phyloP scores from a whole-genome alignment of 2,888 invertebrate genomes.

The Andrena hattorfiana region DNA sequence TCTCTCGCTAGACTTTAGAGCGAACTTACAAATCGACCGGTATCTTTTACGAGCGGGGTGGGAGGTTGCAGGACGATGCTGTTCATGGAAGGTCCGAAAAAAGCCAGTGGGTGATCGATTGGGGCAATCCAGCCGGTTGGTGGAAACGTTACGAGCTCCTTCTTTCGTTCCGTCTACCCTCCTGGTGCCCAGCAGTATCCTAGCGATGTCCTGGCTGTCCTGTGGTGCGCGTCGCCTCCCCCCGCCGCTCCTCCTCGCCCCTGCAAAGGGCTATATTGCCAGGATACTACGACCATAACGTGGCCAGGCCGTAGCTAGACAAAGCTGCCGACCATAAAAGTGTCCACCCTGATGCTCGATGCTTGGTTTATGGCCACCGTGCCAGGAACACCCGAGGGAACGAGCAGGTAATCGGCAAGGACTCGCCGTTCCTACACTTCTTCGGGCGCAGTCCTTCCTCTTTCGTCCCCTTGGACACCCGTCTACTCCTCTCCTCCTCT shows the following conservation, averaged over 20 bases:
- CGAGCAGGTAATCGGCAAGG: slow-evolving; percentile 63
- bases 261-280: slow-evolving; percentile 51
- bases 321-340: slow-evolving; percentile 81
- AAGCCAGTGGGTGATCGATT: slow-evolving; percentile 72
- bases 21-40: slow-evolving; percentile 48
- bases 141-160: slow-evolving; percentile 61
- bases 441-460: not conserved
- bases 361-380: slow-evolving; percentile 77
- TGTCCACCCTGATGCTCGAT: slow-evolving; percentile 76
- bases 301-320: slow-evolving; percentile 68
- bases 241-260: slow-evolving; percentile 4
- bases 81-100: slow-evolving; percentile 64
- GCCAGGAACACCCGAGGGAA: slow-evolving; percentile 65
- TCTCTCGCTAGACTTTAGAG: slow-evolving; percentile 21
- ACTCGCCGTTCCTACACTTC: slow-evolving; percentile 15
- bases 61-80: slow-evolving; percentile 25
- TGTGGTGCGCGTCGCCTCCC: slow-evolving; percentile 47
- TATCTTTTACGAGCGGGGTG: slow-evolving; percentile 64
- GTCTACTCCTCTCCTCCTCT: not conserved
- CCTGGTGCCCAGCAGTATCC: slow-evolving; percentile 41
- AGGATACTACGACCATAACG: slow-evolving; percentile 55
- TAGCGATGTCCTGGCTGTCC: slow-evolving; percentile 50
- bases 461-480: not conserved
- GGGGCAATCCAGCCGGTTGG: slow-evolving; percentile 68
- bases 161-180: slow-evolving; percentile 48